phyloP scores from a whole-genome alignment of 2,797 vertebrate genomes.

The Hemibagrus guttatus region DNA sequence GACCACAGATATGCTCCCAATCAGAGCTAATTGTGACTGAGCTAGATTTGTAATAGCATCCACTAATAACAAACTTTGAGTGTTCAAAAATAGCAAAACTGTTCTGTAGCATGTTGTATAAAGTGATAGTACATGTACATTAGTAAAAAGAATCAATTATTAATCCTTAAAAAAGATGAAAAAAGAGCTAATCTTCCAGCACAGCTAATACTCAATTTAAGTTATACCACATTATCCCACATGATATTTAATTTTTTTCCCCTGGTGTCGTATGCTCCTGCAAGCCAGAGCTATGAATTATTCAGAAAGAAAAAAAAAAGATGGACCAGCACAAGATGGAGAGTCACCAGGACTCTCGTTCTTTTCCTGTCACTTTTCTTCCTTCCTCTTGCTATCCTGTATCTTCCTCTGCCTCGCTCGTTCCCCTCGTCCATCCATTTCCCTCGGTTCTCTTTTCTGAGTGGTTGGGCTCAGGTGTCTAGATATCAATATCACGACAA shows the following conservation, averaged over 20 bases:
- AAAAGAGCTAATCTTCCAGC: not conserved
- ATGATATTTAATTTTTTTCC: not conserved
- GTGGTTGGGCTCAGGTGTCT: not conserved
- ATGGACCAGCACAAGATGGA: not conserved
- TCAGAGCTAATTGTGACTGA: not conserved
- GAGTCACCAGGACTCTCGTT: constrained; percentile 16
- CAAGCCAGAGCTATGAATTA: constrained; percentile 70
- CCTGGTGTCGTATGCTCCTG: constrained; percentile 17
- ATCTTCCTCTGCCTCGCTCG: not conserved
- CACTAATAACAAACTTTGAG: not conserved
- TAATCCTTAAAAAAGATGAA: constrained; percentile 2
- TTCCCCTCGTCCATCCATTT: not conserved
- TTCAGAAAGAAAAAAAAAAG: constrained; percentile 75
- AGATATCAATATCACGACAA: not conserved
- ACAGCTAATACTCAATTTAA: not conserved
- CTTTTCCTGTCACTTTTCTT: constrained; percentile 23
- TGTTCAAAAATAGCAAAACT: not conserved
- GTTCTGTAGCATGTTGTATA: not conserved
- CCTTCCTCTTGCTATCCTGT: constrained; percentile 17
- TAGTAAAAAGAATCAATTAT: not conserved
- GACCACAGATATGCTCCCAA: too few relatives aligned
- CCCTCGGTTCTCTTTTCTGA: not conserved
- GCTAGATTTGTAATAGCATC: not conserved
- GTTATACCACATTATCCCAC: not conserved
- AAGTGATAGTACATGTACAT: not conserved